Evolutionary conservation across 2,888 invertebrate species (phyloP), one percentile per base, ranked within the genome.

Genomic region (Xanthia icteritia): DNA sequence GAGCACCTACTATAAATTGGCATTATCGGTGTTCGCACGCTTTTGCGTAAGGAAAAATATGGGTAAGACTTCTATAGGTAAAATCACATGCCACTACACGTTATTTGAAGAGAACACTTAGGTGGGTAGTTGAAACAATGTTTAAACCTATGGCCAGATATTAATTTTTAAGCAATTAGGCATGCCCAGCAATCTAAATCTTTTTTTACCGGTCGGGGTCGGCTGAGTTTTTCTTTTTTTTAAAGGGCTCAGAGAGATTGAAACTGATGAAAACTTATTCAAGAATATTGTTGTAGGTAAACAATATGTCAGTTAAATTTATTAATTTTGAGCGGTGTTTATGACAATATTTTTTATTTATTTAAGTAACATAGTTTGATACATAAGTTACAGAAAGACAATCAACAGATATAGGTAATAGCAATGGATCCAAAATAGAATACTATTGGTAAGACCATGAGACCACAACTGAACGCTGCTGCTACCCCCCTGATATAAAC

Each of bases 1-100:
- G 31, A 78, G 82, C 36, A 66, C 31, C 60, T 82, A 73, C 79
- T 84, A 88, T 90, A 88, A 89, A 90, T 89, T 86, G 72, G 74
- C 71, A 86, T 89, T 85, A 89, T 86, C 70, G 83, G 83, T 83
- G 83, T 81, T 81, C 74, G 76, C 67, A 76, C n/a, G 76, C 73
- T 71, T 81, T 81, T 81, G 71, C 79, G 73, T 77, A 68, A 54
- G 42, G 31, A 69, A 56, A 72, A 76, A 61, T 71, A n/a, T 66
- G 17, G 13, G 8, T 15, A 42, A 56, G 23, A 27, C 5, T 17
- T 54, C 17, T 20, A 20, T 15, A 17, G 13, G 17, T 8, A 67
- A 56, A 56, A 39, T 36, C 13, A 67, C 6, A 27, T 36, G 6
- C n/a, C 5, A 54, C 3, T 20, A 36, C 20, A 36, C n/a, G 3